Base-by-base conservation (phyloP, 2,113 vertebrate genomes). In the Loxodonta africana region DNA sequence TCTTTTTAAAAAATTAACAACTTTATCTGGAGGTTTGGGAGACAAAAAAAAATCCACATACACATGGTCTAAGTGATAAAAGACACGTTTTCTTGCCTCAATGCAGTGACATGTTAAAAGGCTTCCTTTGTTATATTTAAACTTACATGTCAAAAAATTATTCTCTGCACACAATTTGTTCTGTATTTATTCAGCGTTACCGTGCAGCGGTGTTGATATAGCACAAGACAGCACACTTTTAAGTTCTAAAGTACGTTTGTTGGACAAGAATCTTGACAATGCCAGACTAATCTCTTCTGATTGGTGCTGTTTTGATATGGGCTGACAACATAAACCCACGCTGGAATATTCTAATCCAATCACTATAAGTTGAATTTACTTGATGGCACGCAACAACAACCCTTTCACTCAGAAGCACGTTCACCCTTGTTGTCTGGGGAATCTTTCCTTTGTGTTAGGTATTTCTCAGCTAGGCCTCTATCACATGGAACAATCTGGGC, bases 61-160 rank as follows among this genome's bases (percentile, higher is more conserved):
- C 62, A 86, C 17, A n/a, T 67, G 41, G 88, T 94, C 97, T 41
- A 95, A 97, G 98, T 98, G 99, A 98, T 98, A 99, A 98, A 99
- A 98, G 98, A 98, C 88, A 88, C 20, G 94, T 98, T 98, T 98
- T 99, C 98, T 98, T 98, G 98, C 97, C 97, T 97, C 96, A 98
- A 98, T 97, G 97, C 97, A 97, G 51, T 98, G 98, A 99, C 99
- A 98, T 98, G 98, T 99, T 99, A 99, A 99, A 99, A 99, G 98
- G 98, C 91, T 98, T 44, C 85, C 96, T 99, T 99, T 99, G 98
- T 99, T 98, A 96, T 96, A 96, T 96, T 97, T 98, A 98, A 98
- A 98, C 97, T 98, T 97, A 94, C 96, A 41, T 97, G 98, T 98
- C 99, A 98, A 98, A 98, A 91, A 98, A 97, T 98, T 98, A 98